Evolutionary conservation across 2,113 vertebrate genomes (phyloP).

Genomic region (Gavia stellata): DNA sequence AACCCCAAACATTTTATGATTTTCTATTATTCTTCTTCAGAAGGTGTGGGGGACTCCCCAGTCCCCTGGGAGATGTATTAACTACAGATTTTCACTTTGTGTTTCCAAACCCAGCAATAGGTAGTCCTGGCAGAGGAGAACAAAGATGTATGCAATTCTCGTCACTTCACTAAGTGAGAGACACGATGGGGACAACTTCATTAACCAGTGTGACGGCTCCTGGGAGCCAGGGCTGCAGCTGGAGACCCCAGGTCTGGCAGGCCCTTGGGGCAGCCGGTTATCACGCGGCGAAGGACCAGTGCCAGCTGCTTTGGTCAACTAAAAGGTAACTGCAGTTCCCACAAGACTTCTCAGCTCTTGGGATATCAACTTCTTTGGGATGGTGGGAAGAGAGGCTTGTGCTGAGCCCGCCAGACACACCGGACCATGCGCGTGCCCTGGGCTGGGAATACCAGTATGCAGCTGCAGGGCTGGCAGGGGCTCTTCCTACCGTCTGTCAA

Average conservation of each 20-base stretch:
- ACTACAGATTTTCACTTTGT: background rate
- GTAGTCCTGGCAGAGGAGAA: background rate
- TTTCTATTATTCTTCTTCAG: background rate
- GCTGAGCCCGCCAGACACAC: background rate
- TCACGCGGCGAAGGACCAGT: background rate
- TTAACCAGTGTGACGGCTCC: background rate
- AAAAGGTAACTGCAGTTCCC: background rate
- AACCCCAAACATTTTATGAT: background rate
- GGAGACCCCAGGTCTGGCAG: background rate
- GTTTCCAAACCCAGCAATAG: background rate
- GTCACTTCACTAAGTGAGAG: background rate
- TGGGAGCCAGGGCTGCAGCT: background rate
- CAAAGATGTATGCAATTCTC: background rate
- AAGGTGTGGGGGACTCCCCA: background rate
- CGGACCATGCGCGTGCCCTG: fast-evolving
- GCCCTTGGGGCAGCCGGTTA: background rate
- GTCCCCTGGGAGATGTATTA: background rate
- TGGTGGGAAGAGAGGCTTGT: background rate
- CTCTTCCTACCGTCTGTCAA: background rate
- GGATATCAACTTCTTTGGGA: background rate
- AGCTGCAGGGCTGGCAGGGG: background rate
- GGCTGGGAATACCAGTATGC: background rate
- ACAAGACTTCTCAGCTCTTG: background rate
- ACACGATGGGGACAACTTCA: background rate
- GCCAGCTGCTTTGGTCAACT: background rate